Conservation (phyloP, 2,888 invertebrate species). For the Clepsis dumicolana region DNA sequence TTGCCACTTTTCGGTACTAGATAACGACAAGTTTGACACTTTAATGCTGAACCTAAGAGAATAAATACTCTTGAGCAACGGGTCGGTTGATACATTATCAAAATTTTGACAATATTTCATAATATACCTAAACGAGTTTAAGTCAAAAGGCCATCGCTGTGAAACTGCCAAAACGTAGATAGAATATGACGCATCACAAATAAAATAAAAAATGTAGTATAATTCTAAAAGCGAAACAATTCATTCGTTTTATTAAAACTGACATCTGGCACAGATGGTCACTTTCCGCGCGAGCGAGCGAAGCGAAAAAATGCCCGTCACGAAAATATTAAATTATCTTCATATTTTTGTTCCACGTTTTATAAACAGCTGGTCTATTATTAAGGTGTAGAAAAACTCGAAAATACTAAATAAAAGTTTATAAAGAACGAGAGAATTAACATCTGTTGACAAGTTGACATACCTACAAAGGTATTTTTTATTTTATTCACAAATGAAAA, state of each 20-base stretch:
- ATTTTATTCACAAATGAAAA: no score
- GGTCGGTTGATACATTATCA: no score
- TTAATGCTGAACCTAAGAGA: no score
- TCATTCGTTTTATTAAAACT: constrained; percentile 7
- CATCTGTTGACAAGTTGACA: no score
- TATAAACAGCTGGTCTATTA: not conserved
- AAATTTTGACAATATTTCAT: no score
- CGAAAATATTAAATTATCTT: not conserved
- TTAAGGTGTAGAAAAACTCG: not conserved
- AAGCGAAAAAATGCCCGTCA: not conserved
- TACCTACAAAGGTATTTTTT: no score
- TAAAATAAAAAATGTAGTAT: constrained; percentile 7
- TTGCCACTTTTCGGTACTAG: no score
- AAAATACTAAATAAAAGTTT: not conserved
- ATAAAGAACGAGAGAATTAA: no score
- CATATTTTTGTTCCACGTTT: not conserved
- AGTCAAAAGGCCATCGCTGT: no score
- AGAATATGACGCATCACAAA: not conserved
- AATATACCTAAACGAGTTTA: no score
- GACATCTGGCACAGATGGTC: constrained; percentile 12
- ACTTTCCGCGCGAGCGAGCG: constrained; percentile 3
- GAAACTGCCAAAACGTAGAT: not conserved
- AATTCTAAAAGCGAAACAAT: constrained; percentile 6
- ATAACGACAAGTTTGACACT: no score
- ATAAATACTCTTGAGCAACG: no score